Evolutionary conservation across 1,140 invertebrate genomes (phyloP).

Genomic region (Triops longicaudatus): DNA sequence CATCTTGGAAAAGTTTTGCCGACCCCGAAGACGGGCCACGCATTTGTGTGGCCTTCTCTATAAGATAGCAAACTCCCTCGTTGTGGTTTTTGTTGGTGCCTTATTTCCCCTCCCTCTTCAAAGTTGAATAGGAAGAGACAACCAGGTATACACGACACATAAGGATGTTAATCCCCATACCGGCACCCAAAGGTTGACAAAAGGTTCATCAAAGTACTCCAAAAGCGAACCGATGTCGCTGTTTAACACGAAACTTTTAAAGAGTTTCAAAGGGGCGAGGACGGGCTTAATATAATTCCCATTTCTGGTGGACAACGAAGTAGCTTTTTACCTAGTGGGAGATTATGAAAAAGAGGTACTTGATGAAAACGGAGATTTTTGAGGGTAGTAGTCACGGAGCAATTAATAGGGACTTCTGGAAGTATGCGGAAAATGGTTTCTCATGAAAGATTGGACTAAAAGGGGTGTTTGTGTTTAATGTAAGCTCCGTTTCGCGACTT

Average conservation of each 20-base stretch:
- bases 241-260: neutral
- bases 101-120: neutral
- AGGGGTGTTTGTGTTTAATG: neutral
- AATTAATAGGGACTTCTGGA: neutral
- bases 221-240: neutral
- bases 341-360: neutral
- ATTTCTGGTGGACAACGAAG: neutral
- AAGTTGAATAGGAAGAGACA: neutral
- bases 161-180: constrained; percentile 15
- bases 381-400: neutral
- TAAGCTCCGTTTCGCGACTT: neutral
- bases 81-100: neutral
- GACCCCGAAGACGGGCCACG: neutral
- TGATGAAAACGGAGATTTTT: neutral
- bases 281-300: neutral
- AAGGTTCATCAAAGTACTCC: constrained; percentile 11
- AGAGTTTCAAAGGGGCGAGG: neutral
- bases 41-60: neutral
- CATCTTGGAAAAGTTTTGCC: neutral
- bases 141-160: neutral
- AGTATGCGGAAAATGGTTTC: neutral
- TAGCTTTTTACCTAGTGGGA: neutral
- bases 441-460: neutral
- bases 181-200: constrained; percentile 9
- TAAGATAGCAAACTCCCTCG: neutral